A percentile compares a stretch with the other conserved stretches of the same genome.
phyloP scores from a whole-genome alignment of 2,113 vertebrate genomes.

The Pluvianellus socialis region DNA sequence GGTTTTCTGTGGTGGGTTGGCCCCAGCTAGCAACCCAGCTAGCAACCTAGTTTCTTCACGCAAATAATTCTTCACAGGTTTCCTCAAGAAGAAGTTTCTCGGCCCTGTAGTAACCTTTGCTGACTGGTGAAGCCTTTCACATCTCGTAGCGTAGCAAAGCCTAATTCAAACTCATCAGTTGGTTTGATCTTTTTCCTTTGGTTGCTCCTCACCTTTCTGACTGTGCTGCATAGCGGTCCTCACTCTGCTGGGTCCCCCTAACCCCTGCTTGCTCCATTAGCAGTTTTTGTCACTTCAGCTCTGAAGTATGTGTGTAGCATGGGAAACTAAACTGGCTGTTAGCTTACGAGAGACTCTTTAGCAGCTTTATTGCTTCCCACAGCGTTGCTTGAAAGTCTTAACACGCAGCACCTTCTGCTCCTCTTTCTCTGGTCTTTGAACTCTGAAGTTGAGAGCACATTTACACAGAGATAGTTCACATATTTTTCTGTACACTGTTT shows the following conservation, averaged over 20 bases:
- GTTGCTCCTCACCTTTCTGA: not conserved
- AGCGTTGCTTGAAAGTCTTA: not conserved
- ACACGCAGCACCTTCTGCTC: not conserved
- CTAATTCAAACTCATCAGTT: not conserved
- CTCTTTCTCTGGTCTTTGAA: not conserved
- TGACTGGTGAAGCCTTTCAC: not conserved
- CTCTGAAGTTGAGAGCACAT: not conserved
- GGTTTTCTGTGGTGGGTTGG: not conserved
- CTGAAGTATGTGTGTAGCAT: not conserved
- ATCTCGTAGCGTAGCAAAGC: not conserved
- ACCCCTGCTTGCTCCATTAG: not conserved
- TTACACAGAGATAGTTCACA: not conserved
- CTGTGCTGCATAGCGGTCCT: not conserved
- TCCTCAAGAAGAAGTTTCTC: not conserved
- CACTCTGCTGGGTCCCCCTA: rapidly evolving
- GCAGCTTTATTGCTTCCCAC: not conserved
- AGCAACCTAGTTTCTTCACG: not conserved
- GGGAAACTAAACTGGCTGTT: not conserved
- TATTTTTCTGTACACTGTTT: not conserved
- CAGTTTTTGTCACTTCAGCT: not conserved
- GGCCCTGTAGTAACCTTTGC: not conserved
- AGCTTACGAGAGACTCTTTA: not conserved
- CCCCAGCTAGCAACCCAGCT: not conserved
- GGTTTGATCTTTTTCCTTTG: not conserved
- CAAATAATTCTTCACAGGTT: not conserved